A percentile compares a stretch with the other conserved stretches of the same genome.
Evolutionary conservation across 2,113 vertebrate genomes (phyloP).

Genomic region (Eulemur macaco): DNA sequence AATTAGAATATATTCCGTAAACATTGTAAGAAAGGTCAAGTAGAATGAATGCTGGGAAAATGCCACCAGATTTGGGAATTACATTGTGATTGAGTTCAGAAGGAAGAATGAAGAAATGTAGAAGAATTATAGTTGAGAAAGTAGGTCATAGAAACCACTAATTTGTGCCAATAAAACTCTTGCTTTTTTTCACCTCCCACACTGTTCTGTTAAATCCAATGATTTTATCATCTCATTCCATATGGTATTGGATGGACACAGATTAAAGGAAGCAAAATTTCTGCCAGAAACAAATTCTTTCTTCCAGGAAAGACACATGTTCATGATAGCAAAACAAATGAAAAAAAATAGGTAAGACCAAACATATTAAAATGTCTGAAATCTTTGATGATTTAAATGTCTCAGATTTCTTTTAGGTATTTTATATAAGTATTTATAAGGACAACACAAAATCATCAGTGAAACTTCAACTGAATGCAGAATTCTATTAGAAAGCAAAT

Average conservation of each 20-base stretch:
- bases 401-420: not conserved
- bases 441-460: not conserved
- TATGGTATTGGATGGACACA: conserved; percentile 7
- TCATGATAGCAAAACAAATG: not conserved
- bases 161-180: not conserved
- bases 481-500: not conserved
- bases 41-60: not conserved
- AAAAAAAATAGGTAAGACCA: not conserved
- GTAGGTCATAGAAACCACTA: not conserved
- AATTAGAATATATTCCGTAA: not conserved
- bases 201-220: not conserved
- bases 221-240: not conserved
- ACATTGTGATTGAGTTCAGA: not conserved
- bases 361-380: not conserved
- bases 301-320: not conserved
- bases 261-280: conserved; percentile 15
- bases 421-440: not conserved
- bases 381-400: not conserved
- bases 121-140: not conserved
- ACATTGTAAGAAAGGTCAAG: not conserved
- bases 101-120: not conserved
- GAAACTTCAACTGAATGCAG: not conserved
- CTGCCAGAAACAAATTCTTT: not conserved
- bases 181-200: not conserved
- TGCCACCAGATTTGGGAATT: not conserved